phyloP scores from a whole-genome alignment of 2,797 vertebrate genomes.

The Coluber constrictor region DNA sequence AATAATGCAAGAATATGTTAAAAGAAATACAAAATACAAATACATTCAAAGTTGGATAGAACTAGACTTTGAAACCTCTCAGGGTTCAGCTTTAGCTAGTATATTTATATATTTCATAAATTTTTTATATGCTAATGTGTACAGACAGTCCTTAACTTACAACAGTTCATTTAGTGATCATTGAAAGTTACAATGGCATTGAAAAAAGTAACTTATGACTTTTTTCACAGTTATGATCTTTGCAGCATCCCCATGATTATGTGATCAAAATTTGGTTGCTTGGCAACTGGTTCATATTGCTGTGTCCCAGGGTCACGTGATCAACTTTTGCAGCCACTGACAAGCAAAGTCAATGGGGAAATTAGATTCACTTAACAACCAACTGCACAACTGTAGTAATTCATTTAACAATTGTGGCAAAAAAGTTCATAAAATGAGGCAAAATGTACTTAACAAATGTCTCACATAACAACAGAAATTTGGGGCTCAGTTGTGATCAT shows the following conservation, averaged over 20 bases:
- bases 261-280: background rate
- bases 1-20: background rate
- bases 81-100: background rate
- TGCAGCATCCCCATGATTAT: background rate
- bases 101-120: background rate
- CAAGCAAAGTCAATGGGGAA: background rate
- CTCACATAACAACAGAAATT: background rate
- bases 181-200: background rate
- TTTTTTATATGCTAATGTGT: background rate
- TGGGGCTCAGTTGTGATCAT: background rate
- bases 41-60: background rate
- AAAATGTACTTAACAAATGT: background rate
- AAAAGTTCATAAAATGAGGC: background rate
- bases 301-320: background rate
- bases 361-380: background rate
- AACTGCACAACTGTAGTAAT: background rate
- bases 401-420: background rate
- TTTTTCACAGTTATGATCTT: background rate
- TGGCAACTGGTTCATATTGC: background rate
- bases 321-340: background rate
- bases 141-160: background rate
- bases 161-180: background rate
- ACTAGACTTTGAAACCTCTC: background rate
- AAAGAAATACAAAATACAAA: background rate
- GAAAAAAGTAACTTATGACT: background rate